Conservation (phyloP, 2,888 invertebrate species). For the Protophormia terraenovae region DNA sequence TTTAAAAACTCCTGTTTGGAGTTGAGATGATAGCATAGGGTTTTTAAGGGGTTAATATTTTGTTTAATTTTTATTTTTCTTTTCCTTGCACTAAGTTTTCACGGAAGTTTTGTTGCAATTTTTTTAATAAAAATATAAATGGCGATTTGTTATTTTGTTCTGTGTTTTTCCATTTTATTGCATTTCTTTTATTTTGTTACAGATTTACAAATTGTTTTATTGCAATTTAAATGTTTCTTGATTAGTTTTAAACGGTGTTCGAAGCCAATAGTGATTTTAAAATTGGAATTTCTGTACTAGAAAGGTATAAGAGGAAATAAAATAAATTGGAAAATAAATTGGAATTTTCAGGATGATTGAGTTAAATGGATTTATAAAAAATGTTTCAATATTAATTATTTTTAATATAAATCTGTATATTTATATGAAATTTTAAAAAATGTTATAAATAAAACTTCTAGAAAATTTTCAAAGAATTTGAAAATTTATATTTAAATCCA, state of each 20-base stretch:
- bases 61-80: neutral
- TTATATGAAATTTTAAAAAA: too few relatives aligned
- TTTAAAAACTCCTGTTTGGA: too few relatives aligned
- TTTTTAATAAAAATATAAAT: conserved; percentile 24
- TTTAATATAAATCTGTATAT: too few relatives aligned
- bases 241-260: conserved; percentile 3
- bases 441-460: too few relatives aligned
- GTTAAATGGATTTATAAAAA: too few relatives aligned
- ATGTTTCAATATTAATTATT: too few relatives aligned
- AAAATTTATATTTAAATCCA: too few relatives aligned
- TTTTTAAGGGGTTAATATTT: conserved; percentile 34
- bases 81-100: neutral
- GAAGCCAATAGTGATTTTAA: neutral
- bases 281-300: neutral
- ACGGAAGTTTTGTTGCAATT: conserved; percentile 30
- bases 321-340: neutral
- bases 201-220: conserved; percentile 46
- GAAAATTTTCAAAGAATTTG: too few relatives aligned
- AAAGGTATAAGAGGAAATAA: neutral
- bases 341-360: neutral
- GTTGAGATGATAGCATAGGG: too few relatives aligned
- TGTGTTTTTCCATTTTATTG: neutral
- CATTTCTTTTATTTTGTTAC: neutral
- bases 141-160: conserved; percentile 33
- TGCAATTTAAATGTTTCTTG: conserved; percentile 20